Base-by-base conservation (phyloP, 1,140 invertebrate species). In the Camponotus floridanus region DNA sequence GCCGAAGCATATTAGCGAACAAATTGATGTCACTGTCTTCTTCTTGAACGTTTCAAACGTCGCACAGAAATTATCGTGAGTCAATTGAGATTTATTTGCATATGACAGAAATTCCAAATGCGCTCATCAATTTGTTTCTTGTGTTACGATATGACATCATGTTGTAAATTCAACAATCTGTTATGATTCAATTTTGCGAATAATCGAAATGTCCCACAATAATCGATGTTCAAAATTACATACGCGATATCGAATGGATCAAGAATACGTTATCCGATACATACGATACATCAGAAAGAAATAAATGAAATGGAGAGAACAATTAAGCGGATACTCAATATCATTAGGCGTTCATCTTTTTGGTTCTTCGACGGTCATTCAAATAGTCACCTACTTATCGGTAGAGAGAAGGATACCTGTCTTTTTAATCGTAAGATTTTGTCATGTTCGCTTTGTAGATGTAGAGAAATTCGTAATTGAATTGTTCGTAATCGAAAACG, bases 391-490 rank as follows among this genome's bases (percentile, higher is more conserved):
- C 70, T 78, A 64, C n/a, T 84, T 84, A 84, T 55, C 70, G 70
- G 57, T 78, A 78, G 33, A 70, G 11, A 39, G 21, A 87, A 55
- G 31, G 68, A 74, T 86, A 81, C 55, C 57, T 84, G 88, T 86
- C 88, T 87, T 51, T 51, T 88, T 81, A 90, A 90, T 73, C 83
- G 88, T 88, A 87, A 91, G 87, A 90, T 89, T 91, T 90, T 85
- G 78, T 91, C 90, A 89, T 86, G 80, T 88, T 90, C 83, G 90
- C 87, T 91, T 90, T 9, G 64, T 88, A 88, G 88, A 78, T 64
- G 59, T 68, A 76, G 85, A 83, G 62, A 80, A 85, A 71, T 65
- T 65, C 51, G 83, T 78, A 85, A 70, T 21, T 45, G 80, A 85
- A 70, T 62, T 62, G 57, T 45, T 61, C 39, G 7, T 67, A 79